Evolutionary conservation across 35 echinoderm and acorn worm species (phyloP).

Genomic region (Anneissia japonica): DNA sequence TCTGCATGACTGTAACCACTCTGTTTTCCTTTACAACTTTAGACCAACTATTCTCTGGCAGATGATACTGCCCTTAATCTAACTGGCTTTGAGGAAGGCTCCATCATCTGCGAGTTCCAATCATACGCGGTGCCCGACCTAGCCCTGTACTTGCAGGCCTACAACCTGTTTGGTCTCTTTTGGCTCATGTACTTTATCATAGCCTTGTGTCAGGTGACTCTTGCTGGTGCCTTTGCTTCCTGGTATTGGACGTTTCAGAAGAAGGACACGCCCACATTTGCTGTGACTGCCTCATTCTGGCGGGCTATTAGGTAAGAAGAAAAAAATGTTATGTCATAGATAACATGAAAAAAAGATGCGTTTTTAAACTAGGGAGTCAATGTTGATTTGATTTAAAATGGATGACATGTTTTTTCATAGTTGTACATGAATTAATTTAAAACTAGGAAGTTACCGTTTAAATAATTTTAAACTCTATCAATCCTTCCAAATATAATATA

Average conservation of each 20-base stretch:
- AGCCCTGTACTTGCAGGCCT: slow-evolving; percentile 74
- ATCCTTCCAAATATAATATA: too few relatives aligned
- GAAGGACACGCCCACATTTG: slow-evolving; percentile 62
- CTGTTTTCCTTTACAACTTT: too few relatives aligned
- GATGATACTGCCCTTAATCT: background rate
- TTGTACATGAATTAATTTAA: too few relatives aligned
- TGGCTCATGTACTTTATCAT: slow-evolving; percentile 87
- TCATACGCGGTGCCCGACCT: slow-evolving; percentile 50
- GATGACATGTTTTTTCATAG: too few relatives aligned
- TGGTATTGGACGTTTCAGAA: slow-evolving; percentile 94
- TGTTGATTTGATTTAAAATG: too few relatives aligned
- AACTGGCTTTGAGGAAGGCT: background rate
- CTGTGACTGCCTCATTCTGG: slow-evolving; percentile 47
- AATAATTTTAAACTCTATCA: too few relatives aligned
- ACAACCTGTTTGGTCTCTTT: slow-evolving; percentile 81
- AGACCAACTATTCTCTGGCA: background rate
- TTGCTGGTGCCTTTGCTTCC: slow-evolving; percentile 84
- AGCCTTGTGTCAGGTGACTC: slow-evolving; percentile 76
- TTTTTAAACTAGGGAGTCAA: too few relatives aligned
- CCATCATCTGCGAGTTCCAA: slow-evolving; percentile 56
- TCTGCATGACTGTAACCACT: too few relatives aligned
- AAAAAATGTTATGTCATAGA: too few relatives aligned
- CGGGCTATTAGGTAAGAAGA: slow-evolving; percentile 64
- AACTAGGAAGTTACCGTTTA: too few relatives aligned
- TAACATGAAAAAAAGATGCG: too few relatives aligned